phyloP scores from a whole-genome alignment of 2,113 vertebrate genomes.

The Hippocampus mohnikei region DNA sequence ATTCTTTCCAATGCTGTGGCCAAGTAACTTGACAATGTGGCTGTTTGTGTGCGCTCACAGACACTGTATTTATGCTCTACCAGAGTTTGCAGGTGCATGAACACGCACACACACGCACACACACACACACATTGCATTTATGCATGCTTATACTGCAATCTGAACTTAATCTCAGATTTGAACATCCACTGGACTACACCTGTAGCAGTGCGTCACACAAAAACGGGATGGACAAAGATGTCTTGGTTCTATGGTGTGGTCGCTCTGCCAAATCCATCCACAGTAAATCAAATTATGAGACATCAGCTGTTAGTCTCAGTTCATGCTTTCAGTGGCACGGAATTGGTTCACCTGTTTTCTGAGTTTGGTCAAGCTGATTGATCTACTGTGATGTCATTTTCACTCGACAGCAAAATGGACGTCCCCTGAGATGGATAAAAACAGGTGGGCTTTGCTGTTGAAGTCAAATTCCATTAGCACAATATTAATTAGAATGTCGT shows the following conservation, averaged over 20 bases:
- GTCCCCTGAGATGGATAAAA: too few relatives aligned
- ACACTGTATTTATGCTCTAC: constrained; percentile 40
- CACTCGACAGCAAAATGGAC: too few relatives aligned
- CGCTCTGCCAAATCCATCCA: background rate
- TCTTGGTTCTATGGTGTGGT: constrained; percentile 18
- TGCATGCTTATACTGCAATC: constrained; percentile 12
- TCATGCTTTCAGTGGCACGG: background rate
- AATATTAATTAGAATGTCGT: too few relatives aligned
- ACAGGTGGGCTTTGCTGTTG: too few relatives aligned
- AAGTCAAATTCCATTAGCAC: too few relatives aligned
- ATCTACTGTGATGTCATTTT: too few relatives aligned
- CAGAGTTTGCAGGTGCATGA: constrained; percentile 47
- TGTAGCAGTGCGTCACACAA: constrained; percentile 26
- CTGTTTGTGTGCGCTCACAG: constrained; percentile 45
- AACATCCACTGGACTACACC: constrained; percentile 48
- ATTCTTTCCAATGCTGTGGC: constrained; percentile 3
- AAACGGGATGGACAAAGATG: constrained; percentile 21
- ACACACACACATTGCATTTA: background rate
- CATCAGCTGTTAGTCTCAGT: background rate
- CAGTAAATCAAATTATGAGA: background rate
- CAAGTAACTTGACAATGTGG: constrained; percentile 41
- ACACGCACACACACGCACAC: background rate
- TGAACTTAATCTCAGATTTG: constrained; percentile 29
- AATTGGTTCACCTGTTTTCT: too few relatives aligned
- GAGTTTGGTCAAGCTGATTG: too few relatives aligned